Conservation (phyloP, 2,797 vertebrate species). For the Ctenosaura bakeri region DNA sequence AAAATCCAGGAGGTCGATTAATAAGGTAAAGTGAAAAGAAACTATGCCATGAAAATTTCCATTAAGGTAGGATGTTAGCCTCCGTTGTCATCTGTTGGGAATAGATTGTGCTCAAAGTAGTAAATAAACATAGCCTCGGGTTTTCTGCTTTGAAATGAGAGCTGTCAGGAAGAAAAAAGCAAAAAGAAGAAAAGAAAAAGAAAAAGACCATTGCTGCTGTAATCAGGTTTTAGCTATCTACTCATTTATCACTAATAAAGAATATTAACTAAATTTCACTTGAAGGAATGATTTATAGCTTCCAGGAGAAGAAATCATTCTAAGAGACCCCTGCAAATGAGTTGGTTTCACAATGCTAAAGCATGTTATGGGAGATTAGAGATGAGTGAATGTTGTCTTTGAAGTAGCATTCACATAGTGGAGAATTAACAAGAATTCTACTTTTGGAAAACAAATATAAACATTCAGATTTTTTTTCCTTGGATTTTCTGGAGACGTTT, state of each 20-base stretch:
- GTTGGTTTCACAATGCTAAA: conserved; percentile 42
- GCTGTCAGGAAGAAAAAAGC: neutral
- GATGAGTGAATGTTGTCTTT: conserved; percentile 57
- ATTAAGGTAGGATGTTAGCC: conserved; percentile 60
- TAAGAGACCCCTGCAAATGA: conserved; percentile 48
- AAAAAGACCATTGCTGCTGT: conserved; percentile 4
- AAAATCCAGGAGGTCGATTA: conserved; percentile 59
- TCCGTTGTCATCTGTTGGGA: conserved; percentile 68
- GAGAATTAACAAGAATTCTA: conserved; percentile 63
- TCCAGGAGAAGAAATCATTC: conserved; percentile 9
- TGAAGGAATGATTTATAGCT: conserved; percentile 52
- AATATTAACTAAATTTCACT: conserved; percentile 51
- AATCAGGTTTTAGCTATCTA: conserved; percentile 51
- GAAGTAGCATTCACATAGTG: conserved; percentile 66
- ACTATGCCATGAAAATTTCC: conserved; percentile 45
- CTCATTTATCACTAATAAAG: conserved; percentile 57
- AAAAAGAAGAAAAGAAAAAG: neutral
- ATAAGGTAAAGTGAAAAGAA: conserved; percentile 64
- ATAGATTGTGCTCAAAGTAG: conserved; percentile 71
- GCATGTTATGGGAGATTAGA: conserved; percentile 34
- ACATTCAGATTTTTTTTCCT: neutral
- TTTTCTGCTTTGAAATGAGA: conserved; percentile 57
- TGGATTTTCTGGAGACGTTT: neutral
- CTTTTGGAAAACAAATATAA: neutral
- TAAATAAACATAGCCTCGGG: conserved; percentile 67